Percentiles rank a stretch among this genome's conserved stretches.
These are phyloP conservation scores for Holacanthella duospinosa DNA, from an alignment of 2,888 invertebrate genomes.

Conservation along the genomic window DNA sequence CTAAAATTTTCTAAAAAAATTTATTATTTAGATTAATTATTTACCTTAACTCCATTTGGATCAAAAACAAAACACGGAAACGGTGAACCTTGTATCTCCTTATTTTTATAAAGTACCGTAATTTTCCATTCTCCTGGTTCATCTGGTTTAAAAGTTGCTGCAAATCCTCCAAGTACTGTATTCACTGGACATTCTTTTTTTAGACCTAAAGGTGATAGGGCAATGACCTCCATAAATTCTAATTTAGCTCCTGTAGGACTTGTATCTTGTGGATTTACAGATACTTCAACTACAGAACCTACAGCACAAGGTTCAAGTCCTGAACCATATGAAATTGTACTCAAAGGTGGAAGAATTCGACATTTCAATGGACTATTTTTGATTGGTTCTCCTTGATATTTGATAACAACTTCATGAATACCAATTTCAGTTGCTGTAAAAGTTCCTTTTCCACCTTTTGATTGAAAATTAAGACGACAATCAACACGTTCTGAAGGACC, in stretches of 20 bases:
- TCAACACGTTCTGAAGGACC: slow-evolving; percentile 61
- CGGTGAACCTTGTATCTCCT: slow-evolving; percentile 91
- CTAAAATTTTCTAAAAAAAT: not conserved
- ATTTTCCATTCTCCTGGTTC: slow-evolving; percentile 97
- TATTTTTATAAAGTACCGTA: slow-evolving; percentile 87
- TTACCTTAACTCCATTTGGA: slow-evolving; percentile 70
- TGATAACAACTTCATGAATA: slow-evolving; percentile 59
- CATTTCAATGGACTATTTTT: slow-evolving; percentile 60
- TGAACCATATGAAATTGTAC: slow-evolving; percentile 68
- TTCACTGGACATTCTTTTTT: slow-evolving; percentile 65
- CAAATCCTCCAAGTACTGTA: slow-evolving; percentile 74
- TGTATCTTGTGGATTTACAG: slow-evolving; percentile 48
- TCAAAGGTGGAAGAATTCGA: slow-evolving; percentile 72
- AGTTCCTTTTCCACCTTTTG: slow-evolving; percentile 62
- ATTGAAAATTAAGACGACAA: slow-evolving; percentile 49
- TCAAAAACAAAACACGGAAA: slow-evolving; percentile 94
- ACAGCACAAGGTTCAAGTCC: slow-evolving; percentile 93
- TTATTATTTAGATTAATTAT: not conserved
- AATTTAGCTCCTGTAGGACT: slow-evolving; percentile 46
- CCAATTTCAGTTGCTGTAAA: slow-evolving; percentile 84
- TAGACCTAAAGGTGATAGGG: slow-evolving; percentile 79
- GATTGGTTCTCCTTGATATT: slow-evolving; percentile 51
- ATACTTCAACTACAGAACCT: slow-evolving; percentile 88
- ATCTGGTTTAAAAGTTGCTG: slow-evolving; percentile 92
- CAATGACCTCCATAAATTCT: slow-evolving; percentile 82